Evolutionary conservation across 2,113 vertebrate genomes (phyloP).

Genomic region (Anseranas semipalmata): DNA sequence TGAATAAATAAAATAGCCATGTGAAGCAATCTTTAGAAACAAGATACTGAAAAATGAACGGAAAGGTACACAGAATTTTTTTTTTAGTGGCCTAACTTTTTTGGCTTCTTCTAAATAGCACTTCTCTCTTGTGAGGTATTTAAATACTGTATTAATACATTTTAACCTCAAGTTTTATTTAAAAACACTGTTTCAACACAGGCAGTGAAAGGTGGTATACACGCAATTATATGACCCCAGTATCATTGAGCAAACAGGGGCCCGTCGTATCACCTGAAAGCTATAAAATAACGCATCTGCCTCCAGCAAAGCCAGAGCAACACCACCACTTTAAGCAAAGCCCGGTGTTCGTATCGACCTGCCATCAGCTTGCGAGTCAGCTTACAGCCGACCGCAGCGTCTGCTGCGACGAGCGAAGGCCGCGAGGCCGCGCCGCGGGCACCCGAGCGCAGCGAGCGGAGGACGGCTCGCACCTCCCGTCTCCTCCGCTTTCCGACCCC

Average conservation of each 20-base stretch:
- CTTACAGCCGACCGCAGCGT: background rate
- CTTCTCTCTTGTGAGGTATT: accelerated
- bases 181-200: accelerated
- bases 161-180: background rate
- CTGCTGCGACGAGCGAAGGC: background rate
- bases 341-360: background rate
- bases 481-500: too few relatives aligned
- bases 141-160: accelerated
- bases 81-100: background rate
- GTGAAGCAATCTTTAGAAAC: background rate
- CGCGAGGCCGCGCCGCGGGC: accelerated
- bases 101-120: background rate
- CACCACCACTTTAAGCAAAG: background rate
- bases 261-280: accelerated
- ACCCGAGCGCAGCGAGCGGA: accelerated
- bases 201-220: accelerated
- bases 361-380: background rate
- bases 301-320: background rate
- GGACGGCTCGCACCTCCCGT: background rate
- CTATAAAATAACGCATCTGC: accelerated
- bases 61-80: background rate
- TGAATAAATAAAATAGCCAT: background rate
- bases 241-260: background rate
- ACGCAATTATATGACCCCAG: background rate
- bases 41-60: background rate